A percentile compares a stretch with the other conserved stretches of the same genome.
These are phyloP conservation scores for Oryctes rhinoceros DNA, from an alignment of 1,140 invertebrate species.

Conservation along the genomic window DNA sequence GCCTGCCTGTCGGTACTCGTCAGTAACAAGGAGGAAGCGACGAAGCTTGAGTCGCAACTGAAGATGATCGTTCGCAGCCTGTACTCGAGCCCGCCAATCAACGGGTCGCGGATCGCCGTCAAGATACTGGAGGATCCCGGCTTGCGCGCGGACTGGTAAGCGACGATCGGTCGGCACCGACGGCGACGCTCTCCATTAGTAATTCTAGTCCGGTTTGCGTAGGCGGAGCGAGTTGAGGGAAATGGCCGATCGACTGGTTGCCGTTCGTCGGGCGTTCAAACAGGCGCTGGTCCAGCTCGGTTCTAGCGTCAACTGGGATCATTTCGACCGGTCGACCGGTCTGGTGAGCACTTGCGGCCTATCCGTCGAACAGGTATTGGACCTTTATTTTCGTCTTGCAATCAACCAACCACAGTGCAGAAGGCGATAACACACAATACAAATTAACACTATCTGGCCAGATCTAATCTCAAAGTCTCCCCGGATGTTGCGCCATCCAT, in stretches of 20 bases:
- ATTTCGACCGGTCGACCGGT: slow-evolving; percentile 98
- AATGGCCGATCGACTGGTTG: slow-evolving; percentile 98
- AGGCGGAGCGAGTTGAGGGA: slow-evolving; percentile 81
- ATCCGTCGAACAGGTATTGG: slow-evolving; percentile 66
- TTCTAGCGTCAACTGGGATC: slow-evolving; percentile 86
- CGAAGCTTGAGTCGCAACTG: slow-evolving; percentile 88
- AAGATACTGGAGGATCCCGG: slow-evolving; percentile 80
- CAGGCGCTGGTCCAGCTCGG: slow-evolving; percentile 86
- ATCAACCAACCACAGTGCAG: background rate
- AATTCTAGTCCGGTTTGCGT: background rate
- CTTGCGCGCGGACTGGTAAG: slow-evolving; percentile 82
- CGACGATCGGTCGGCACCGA: background rate
- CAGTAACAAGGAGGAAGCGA: slow-evolving; percentile 81
- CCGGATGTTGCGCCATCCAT: too few relatives aligned
- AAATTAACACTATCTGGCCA: too few relatives aligned
- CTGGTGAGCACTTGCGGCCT: slow-evolving; percentile 99
- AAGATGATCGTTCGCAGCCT: slow-evolving; percentile 96
- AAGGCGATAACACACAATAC: too few relatives aligned
- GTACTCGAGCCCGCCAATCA: slow-evolving; percentile 97
- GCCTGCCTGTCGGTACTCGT: slow-evolving; percentile 91
- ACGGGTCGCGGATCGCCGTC: slow-evolving; percentile 89
- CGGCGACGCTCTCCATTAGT: too few relatives aligned
- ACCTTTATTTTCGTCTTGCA: background rate
- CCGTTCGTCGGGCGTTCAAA: slow-evolving; percentile 80
- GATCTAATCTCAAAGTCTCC: too few relatives aligned